Conservation (phyloP, 1,140 invertebrate genomes). For the Plectrocnemia conspersa region DNA sequence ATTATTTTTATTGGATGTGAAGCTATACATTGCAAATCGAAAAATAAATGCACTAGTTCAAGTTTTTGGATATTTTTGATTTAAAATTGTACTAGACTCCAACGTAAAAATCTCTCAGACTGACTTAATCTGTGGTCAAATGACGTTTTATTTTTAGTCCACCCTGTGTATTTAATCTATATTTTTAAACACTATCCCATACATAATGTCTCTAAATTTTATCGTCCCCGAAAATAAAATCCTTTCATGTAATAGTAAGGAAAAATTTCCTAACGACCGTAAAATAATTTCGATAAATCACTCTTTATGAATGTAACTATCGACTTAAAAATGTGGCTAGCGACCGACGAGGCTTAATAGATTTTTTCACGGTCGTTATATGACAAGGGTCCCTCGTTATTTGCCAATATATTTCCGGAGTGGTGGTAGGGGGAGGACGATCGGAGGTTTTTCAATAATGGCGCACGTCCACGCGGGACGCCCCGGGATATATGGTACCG, state of each 20-base stretch:
- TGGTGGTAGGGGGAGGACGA: no score
- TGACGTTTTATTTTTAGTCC: no score
- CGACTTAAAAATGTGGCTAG: constrained; percentile 28
- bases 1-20: no score
- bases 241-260: background rate
- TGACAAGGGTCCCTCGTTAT: constrained; percentile 27
- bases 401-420: constrained; percentile 27
- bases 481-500: no score
- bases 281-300: constrained; percentile 17
- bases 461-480: no score
- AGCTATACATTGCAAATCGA: no score
- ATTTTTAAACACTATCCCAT: background rate
- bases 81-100: no score
- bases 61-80: no score
- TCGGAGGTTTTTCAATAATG: constrained; percentile 21
- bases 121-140: no score
- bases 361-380: constrained; percentile 24
- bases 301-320: constrained; percentile 26
- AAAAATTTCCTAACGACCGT: background rate
- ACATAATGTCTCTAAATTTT: background rate
- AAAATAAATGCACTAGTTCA: no score
- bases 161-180: background rate
- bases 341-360: constrained; percentile 24
- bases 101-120: no score
- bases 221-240: background rate